A percentile compares a stretch with the other conserved stretches of the same genome.
Evolutionary conservation across 2,113 vertebrate species (phyloP).

Genomic region (Burhinus oedicnemus): DNA sequence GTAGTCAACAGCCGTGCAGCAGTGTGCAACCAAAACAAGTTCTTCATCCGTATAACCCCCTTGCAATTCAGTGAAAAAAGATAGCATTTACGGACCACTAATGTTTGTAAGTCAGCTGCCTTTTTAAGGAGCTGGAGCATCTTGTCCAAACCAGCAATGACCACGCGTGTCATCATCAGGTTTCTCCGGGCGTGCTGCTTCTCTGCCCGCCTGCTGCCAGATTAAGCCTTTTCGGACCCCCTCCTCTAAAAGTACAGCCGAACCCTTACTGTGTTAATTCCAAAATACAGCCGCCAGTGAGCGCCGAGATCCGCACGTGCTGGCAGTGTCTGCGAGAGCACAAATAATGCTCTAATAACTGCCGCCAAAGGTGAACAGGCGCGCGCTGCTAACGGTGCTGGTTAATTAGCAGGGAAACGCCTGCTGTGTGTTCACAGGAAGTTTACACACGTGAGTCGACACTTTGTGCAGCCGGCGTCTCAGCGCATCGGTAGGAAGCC

Average conservation of each 20-base stretch:
- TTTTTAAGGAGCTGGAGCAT: neutral
- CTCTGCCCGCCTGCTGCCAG: neutral
- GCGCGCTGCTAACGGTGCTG: rapidly evolving
- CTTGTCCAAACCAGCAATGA: neutral
- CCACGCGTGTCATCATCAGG: neutral
- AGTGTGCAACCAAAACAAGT: neutral
- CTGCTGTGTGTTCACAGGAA: no score
- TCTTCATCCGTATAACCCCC: neutral
- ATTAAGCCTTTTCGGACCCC: neutral
- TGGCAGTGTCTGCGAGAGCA: neutral
- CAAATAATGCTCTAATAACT: neutral
- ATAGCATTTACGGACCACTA: neutral
- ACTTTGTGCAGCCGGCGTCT: neutral
- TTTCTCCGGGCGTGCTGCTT: neutral
- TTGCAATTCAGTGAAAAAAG: neutral
- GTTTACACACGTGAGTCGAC: no score
- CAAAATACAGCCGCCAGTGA: neutral
- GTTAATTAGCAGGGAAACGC: neutral
- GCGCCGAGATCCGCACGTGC: rapidly evolving
- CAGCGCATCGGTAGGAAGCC: neutral
- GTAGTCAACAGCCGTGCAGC: neutral
- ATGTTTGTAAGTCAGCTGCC: neutral
- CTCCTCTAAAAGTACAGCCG: neutral
- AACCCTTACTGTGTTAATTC: neutral
- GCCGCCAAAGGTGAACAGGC: neutral